Evolutionary conservation across 2,113 vertebrate species (phyloP), one percentile per base, ranked within the genome.

Genomic region (Trinectes maculatus): DNA sequence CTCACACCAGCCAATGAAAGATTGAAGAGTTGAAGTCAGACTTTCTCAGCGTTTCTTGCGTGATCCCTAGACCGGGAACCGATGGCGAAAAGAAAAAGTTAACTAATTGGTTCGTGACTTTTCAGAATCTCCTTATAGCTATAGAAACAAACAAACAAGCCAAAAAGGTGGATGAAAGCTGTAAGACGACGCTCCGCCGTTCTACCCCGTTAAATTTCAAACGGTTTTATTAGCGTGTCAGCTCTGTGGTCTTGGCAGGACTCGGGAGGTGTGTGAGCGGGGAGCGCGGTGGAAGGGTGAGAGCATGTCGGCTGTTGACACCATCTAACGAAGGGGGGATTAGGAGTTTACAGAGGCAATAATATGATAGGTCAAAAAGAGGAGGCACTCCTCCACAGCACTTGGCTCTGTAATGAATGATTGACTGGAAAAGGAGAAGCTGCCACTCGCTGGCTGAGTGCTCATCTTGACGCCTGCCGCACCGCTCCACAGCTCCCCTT

Each of bases 331-430:
- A 96, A 95, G 90, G 91, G 92, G 89, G 95, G 95, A 96, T 96
- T 95, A 95, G 94, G 94, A 95, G 93, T 97, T 96, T 97, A 96
- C 96, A 95, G 94, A 95, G 94, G 94, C 93, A 92, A 94, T 95
- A 95, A 96, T 95, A 94, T 95, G 94, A 96, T 94, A 94, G 95
- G 95, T 96, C 95, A 94, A 93, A 94, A 94, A 89, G 93, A 93
- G 93, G 93, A 96, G 94, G 93, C 90, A 89, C 94, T 95, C 94
- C 95, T 94, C 93, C 85, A 79, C 94, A 93, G 94, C 93, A 89
- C 94, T 93, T 93, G 92, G 93, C 91, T 92, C 91, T 89, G 93
- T 96, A 96, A 96, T 96, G 95, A 96, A 95, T 95, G 95, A 96
- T 94, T 95, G 96, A 95, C 94, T 92, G 92, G 93, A 91, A 93